A percentile compares a stretch with the other conserved stretches of the same genome.
phyloP scores from a whole-genome alignment of 1,140 invertebrate species.

The Bombus picipes region DNA sequence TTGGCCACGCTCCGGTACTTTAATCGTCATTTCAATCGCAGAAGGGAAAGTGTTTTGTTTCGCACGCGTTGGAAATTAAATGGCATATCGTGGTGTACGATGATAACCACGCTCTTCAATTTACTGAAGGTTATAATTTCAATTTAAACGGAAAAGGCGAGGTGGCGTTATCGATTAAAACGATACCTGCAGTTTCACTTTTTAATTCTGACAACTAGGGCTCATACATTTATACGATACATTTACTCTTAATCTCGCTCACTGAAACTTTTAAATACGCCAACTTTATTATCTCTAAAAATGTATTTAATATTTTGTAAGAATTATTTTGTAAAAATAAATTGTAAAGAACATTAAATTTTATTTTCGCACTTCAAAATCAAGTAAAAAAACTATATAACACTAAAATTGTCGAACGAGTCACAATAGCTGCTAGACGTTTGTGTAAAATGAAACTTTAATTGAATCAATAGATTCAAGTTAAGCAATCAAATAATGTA shows the following conservation, averaged over 20 bases:
- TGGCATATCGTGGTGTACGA: slow-evolving; percentile 15
- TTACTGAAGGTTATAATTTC: neutral
- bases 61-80: slow-evolving; percentile 11
- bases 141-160: neutral
- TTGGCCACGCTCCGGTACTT: slow-evolving; percentile 35
- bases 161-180: neutral
- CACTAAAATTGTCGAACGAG: too few species aligned
- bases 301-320: neutral
- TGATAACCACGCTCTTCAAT: slow-evolving; percentile 18
- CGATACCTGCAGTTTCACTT: neutral
- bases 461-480: neutral
- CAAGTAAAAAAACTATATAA: too few species aligned
- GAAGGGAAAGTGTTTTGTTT: slow-evolving; percentile 38
- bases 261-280: neutral
- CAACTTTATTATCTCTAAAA: too few species aligned
- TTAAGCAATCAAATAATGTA: too few species aligned
- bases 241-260: neutral
- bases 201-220: neutral
- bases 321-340: neutral
- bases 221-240: neutral
- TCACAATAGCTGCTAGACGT: neutral
- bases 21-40: slow-evolving; percentile 37
- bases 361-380: too few species aligned
- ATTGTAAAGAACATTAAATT: neutral
- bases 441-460: neutral